These are phyloP conservation scores for Cepaea hortensis DNA, from an alignment of 2,888 invertebrate genomes.

Conservation along the genomic window DNA sequence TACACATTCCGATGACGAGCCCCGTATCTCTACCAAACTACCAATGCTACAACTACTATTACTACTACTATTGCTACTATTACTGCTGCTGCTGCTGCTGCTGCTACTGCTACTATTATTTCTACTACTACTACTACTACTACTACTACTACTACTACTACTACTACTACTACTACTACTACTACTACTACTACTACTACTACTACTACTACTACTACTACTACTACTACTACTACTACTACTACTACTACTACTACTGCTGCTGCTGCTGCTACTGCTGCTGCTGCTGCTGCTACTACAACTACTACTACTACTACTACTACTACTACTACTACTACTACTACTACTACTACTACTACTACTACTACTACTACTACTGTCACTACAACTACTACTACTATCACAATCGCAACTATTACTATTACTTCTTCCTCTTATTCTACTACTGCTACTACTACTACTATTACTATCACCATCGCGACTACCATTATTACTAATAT, in stretches of 20 bases:
- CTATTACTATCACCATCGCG: no score
- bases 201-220: no score
- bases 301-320: conserved; percentile 32
- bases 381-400: conserved; percentile 33
- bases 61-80: background rate
- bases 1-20: no score
- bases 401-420: conserved; percentile 23
- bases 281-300: conserved; percentile 31
- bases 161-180: conserved; percentile 22
- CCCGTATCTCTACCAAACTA: background rate
- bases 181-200: background rate
- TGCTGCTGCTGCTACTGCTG: conserved; percentile 24
- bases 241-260: background rate
- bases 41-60: background rate
- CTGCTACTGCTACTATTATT: background rate
- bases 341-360: background rate
- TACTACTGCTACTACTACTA: conserved; percentile 10
- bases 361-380: conserved; percentile 22
- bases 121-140: background rate
- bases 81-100: background rate
- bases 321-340: background rate
- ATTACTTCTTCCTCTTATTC: no score
- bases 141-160: background rate
- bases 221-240: background rate
- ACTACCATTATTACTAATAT: no score